Conservation (phyloP, 2,113 vertebrate genomes). For the Empidonax traillii region DNA sequence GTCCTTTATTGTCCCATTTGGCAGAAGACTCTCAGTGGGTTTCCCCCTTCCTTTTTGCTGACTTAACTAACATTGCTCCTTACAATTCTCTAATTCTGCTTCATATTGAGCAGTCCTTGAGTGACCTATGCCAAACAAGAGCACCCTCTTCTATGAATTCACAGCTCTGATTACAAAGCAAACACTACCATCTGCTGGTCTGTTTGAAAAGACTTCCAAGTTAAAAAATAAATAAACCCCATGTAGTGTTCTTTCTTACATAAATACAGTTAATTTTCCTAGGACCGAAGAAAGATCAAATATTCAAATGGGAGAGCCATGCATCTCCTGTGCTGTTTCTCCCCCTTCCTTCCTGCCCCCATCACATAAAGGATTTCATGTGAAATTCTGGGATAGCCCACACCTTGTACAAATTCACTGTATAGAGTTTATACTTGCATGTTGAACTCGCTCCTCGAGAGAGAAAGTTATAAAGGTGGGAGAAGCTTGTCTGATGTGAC, state of each 20-base stretch:
- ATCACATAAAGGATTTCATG: neutral
- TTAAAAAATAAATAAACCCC: neutral
- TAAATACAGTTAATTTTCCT: neutral
- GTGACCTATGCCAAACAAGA: constrained; percentile 23
- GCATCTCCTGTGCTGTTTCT: neutral
- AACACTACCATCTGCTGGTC: constrained; percentile 76
- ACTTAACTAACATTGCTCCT: neutral
- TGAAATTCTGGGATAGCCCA: neutral
- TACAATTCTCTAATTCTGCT: neutral
- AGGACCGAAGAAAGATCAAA: neutral
- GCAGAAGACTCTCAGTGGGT: neutral
- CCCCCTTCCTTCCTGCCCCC: too few relatives aligned
- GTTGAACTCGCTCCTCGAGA: neutral
- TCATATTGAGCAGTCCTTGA: constrained; percentile 35
- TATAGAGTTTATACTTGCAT: accelerated
- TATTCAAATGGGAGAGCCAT: neutral
- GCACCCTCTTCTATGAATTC: neutral
- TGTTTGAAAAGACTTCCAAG: neutral
- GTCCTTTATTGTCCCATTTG: neutral
- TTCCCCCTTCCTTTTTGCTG: neutral
- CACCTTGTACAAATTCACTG: neutral
- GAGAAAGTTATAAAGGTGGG: neutral
- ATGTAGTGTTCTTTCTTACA: accelerated
- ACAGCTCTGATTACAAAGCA: constrained; percentile 43
- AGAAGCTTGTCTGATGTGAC: neutral